Evolutionary conservation across 2,113 vertebrate species (phyloP).

Genomic region (Tiliqua scincoides): DNA sequence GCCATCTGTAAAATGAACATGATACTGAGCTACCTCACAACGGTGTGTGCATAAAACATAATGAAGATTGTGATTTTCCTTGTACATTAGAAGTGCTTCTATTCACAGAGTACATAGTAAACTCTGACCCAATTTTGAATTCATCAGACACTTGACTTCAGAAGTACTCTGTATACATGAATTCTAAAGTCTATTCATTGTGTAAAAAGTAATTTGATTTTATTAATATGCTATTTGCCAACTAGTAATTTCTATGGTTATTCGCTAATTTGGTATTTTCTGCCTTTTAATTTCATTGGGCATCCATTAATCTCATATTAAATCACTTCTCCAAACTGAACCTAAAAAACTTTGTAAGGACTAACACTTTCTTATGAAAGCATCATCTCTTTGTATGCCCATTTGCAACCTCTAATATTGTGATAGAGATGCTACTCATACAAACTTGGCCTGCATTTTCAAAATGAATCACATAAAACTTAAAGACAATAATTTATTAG

Average conservation of each 20-base stretch:
- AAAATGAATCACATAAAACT: conserved; percentile 57
- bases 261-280: conserved; percentile 2
- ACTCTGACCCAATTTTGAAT: not conserved
- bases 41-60: not conserved
- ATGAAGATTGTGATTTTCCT: not conserved
- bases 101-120: not conserved
- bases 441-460: conserved; percentile 55
- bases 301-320: not conserved
- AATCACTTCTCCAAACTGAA: not conserved
- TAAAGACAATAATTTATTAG: conserved; percentile 58
- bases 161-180: not conserved
- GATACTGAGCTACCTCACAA: not conserved
- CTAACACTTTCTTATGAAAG: not conserved
- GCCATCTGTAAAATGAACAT: not conserved
- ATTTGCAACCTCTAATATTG: conserved; percentile 47
- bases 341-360: not conserved
- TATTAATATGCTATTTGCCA: not conserved
- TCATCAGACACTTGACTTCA: not conserved
- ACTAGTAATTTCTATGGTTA: not conserved
- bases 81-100: not conserved
- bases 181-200: not conserved
- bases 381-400: conserved; percentile 38
- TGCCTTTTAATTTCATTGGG: conserved; percentile 9
- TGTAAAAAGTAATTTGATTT: not conserved
- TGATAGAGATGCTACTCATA: conserved; percentile 36